Evolutionary conservation across 2,797 vertebrate genomes (phyloP).

Genomic region (Dryobates pubescens): DNA sequence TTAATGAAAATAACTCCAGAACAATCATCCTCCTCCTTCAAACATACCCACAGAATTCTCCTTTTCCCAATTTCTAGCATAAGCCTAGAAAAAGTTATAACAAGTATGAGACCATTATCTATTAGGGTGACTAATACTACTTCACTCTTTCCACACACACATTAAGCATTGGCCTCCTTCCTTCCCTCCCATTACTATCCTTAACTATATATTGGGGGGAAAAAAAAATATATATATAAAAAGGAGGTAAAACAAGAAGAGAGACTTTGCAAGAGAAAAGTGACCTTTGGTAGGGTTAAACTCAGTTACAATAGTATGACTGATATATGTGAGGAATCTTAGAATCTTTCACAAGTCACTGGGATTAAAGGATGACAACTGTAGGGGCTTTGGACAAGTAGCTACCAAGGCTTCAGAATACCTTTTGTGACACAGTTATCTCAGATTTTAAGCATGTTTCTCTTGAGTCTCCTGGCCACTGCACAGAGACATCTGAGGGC

Average conservation of each 20-base stretch:
- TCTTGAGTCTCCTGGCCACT: neutral
- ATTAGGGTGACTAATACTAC: neutral
- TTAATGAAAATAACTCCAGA: neutral
- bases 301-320: neutral
- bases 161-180: neutral
- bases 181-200: neutral
- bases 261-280: neutral
- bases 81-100: neutral
- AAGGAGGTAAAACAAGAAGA: neutral
- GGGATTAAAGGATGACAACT: neutral
- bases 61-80: neutral
- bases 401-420: neutral
- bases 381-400: neutral
- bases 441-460: slow-evolving; percentile 18
- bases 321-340: neutral
- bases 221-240: neutral
- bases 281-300: neutral
- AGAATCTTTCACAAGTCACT: neutral
- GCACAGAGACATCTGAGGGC: neutral
- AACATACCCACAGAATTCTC: neutral
- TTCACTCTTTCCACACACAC: neutral
- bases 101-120: neutral
- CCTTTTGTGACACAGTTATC: neutral
- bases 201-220: neutral
- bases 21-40: neutral